Conservation (phyloP, 2,888 invertebrate species). For the Dyspetes luteomarginatus region DNA sequence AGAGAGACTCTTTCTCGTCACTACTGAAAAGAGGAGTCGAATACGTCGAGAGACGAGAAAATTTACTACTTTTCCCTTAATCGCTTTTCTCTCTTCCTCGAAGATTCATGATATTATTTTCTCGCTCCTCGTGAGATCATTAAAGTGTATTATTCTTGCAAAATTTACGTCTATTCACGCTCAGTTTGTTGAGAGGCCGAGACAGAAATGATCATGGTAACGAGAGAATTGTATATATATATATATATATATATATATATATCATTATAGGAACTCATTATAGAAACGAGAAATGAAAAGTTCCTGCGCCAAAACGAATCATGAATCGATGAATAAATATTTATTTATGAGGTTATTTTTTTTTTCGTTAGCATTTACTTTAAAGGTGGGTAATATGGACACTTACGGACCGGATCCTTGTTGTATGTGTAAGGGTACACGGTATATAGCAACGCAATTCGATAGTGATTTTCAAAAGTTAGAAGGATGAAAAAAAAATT, state of each 20-base stretch:
- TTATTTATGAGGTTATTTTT: conserved; percentile 15
- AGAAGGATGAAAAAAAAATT: too few species aligned
- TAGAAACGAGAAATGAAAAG: not conserved
- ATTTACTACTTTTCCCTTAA: conserved; percentile 40
- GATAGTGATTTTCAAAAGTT: too few species aligned
- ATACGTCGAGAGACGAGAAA: conserved; percentile 12
- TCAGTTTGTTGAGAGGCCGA: not conserved
- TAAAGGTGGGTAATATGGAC: too few species aligned
- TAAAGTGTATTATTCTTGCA: conserved; percentile 26
- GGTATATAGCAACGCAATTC: too few species aligned
- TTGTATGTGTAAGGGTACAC: too few species aligned
- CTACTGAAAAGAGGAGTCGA: conserved; percentile 26
- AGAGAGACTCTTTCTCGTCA: not conserved
- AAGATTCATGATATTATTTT: conserved; percentile 20
- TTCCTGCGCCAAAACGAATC: not conserved
- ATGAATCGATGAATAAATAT: conserved; percentile 2
- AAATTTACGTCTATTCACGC: conserved; percentile 5
- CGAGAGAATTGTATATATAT: not conserved
- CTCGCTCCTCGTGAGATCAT: conserved; percentile 19
- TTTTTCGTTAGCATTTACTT: too few species aligned
- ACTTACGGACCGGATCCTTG: too few species aligned
- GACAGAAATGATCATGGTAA: not conserved
- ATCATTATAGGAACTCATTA: not conserved
- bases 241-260: conserved; percentile 10
- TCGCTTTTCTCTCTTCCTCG: not conserved